These are phyloP conservation scores for Tragulus kanchil DNA, from an alignment of 2,113 vertebrate species.

Conservation along the genomic window DNA sequence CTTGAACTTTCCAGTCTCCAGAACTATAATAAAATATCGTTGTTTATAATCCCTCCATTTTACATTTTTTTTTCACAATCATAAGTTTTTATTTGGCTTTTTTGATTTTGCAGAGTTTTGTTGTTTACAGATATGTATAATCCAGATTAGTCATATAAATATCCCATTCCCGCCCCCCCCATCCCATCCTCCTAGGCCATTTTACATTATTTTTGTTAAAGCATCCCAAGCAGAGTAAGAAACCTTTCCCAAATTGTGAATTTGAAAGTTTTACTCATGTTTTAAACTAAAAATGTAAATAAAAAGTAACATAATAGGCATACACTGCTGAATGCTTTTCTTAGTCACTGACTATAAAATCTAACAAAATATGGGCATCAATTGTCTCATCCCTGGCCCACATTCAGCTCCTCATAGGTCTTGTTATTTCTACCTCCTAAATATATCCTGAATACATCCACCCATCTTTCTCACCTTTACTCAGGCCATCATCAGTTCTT, in stretches of 20 bases:
- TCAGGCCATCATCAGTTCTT: conserved; percentile 10
- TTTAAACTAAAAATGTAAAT: conserved; percentile 35
- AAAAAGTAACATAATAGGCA: neutral
- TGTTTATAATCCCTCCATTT: neutral
- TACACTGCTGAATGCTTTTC: neutral
- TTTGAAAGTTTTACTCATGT: conserved; percentile 23
- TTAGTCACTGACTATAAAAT: neutral
- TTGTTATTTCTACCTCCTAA: neutral
- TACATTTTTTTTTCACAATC: too few relatives aligned
- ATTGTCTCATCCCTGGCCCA: neutral
- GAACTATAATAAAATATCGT: neutral
- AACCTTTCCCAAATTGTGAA: neutral
- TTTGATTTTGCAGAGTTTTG: too few relatives aligned
- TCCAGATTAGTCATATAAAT: too few relatives aligned
- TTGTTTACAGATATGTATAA: too few relatives aligned
- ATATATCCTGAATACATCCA: neutral
- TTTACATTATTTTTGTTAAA: neutral
- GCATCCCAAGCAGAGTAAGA: neutral
- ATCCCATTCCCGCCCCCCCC: too few relatives aligned
- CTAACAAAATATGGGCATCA: neutral
- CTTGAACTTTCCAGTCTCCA: neutral
- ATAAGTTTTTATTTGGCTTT: too few relatives aligned
- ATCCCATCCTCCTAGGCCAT: too few relatives aligned
- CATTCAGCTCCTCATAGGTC: neutral
- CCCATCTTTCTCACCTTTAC: neutral